Conservation (phyloP, 2,113 vertebrate species). For the Terrapene triunguis region DNA sequence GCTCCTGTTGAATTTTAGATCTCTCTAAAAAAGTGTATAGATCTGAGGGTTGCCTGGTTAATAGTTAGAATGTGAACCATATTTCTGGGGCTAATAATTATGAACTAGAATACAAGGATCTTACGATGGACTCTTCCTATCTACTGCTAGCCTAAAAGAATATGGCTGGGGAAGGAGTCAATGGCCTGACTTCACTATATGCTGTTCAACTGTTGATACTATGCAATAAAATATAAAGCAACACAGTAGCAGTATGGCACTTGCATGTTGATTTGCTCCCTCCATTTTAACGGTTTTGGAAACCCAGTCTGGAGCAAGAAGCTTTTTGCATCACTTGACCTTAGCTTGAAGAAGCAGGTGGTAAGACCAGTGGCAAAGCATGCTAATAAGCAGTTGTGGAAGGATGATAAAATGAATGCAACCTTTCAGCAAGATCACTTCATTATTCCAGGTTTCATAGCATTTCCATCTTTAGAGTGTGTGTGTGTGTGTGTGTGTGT, state of each 20-base stretch:
- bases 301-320: too few species aligned
- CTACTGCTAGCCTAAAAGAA: background rate
- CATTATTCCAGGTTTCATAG: too few species aligned
- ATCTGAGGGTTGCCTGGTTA: background rate
- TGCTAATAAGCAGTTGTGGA: background rate
- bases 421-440: background rate
- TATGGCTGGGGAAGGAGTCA: background rate
- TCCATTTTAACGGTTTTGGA: too few species aligned
- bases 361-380: background rate
- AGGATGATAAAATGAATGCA: background rate
- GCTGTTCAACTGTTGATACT: too few species aligned
- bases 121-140: background rate
- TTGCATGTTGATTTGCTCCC: too few species aligned
- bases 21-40: background rate
- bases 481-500: too few species aligned
- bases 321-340: background rate
- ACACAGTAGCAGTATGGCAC: too few species aligned
- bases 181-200: background rate
- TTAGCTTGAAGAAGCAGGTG: background rate
- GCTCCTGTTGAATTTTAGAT: background rate
- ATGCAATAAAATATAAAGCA: too few species aligned
- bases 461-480: too few species aligned
- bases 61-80: background rate
- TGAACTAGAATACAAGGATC: background rate
- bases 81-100: background rate